Evolutionary conservation across 2,888 invertebrate genomes (phyloP), one percentile per base, ranked within the genome.

Genomic region (Dicyrtomina minuta): DNA sequence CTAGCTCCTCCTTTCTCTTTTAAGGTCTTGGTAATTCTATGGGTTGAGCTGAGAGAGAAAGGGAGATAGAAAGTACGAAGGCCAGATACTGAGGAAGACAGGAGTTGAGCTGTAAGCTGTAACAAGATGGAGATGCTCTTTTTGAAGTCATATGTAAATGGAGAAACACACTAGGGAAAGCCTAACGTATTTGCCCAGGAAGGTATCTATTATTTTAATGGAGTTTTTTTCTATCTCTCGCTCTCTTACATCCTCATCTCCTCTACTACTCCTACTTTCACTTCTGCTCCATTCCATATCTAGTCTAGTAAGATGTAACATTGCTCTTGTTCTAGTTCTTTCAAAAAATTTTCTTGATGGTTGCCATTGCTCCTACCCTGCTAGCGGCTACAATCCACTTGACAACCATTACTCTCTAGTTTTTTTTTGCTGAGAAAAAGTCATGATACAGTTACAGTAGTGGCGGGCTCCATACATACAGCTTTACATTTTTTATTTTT

Each of bases 141-240:
- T 33, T 3, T 13, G 33, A 33, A 24, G 15, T 53, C 53, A 53
- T 53, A 24, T 53, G 20, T 53, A 53, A 53, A 53, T 53, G 17
- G 17, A 22, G 53, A 22, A 22, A 8, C 12, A 10, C 20, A 51
- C 55, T 41, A 69, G 53, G 20, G 22, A 51, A 51, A 51, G 51
- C 61, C 66, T 46, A 8, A 66, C 53, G 53, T 56, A 53, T 55
- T 68, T 51, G 46, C 55, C 62, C 26, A 43, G 51, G 59, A 62
- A 61, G 65, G 41, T 55, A 27, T 56, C 44, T 49, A 55, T 56
- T 59, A 43, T 44, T 61, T 70, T 56, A 69, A 51, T 49, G 24
- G 22, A 43, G 22, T 33, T n/a, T 64, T 17, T 27, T n/a, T 55
- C 24, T 62, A 20, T 55, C 33, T 46, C 53, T 53, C 56, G n/a